Conservation (phyloP, 2,113 vertebrate genomes). For the Diadophis punctatus region DNA sequence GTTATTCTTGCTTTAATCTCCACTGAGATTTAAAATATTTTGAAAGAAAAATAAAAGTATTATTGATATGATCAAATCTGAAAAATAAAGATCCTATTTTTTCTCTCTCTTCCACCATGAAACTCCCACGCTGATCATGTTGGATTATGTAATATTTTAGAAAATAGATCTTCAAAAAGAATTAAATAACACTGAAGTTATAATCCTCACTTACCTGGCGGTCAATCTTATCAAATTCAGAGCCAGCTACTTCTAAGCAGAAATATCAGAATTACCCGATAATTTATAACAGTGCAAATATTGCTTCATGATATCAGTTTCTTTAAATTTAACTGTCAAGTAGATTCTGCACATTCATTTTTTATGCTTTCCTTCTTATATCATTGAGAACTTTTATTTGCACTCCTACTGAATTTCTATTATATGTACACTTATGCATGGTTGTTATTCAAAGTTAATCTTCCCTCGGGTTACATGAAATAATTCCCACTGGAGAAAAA, state of each 20-base stretch:
- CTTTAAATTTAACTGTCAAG: background rate
- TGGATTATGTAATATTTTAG: too few relatives aligned
- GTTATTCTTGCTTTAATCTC: background rate
- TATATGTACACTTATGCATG: background rate
- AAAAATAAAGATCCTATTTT: background rate
- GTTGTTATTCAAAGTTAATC: background rate
- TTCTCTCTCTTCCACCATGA: background rate
- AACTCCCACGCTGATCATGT: background rate
- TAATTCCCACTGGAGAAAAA: background rate
- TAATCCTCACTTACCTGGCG: background rate
- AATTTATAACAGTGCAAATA: background rate
- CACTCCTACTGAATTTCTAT: background rate
- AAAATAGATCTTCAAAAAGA: background rate
- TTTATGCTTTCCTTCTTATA: background rate
- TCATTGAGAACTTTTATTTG: background rate
- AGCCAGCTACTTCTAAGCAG: background rate
- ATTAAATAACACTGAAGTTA: background rate
- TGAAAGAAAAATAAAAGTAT: background rate
- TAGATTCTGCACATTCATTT: background rate
- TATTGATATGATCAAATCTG: background rate
- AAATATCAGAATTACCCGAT: background rate
- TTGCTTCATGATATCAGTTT: background rate
- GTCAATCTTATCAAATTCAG: background rate
- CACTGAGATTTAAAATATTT: background rate
- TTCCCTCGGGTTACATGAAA: background rate